Evolutionary conservation across 2,888 invertebrate genomes (phyloP).

Genomic region (Lepeophtheirus nordmannii): DNA sequence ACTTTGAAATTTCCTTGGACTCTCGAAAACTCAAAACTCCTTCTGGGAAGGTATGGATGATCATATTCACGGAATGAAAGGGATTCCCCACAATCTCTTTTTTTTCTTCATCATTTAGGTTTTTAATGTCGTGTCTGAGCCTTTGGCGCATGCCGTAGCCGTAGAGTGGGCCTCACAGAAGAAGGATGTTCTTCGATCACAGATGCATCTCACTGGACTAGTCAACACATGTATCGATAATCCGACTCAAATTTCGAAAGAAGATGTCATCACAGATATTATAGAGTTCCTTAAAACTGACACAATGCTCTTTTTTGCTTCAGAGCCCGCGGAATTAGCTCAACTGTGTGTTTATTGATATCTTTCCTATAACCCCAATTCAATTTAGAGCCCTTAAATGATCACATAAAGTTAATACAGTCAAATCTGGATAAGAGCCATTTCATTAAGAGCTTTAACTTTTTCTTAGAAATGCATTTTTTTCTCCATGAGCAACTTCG

Average conservation of each 20-base stretch:
- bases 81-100: not conserved
- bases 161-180: conserved; percentile 84
- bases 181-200: conserved; percentile 53
- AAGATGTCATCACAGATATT: conserved; percentile 59
- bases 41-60: conserved; percentile 50
- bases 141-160: conserved; percentile 78
- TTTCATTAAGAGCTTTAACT: too few relatives aligned
- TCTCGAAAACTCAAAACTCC: conserved; percentile 80
- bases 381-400: too few relatives aligned
- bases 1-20: conserved; percentile 71
- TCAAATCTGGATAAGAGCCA: too few relatives aligned
- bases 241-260: conserved; percentile 59
- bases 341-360: not conserved
- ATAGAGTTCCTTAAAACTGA: conserved; percentile 66
- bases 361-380: too few relatives aligned
- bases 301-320: conserved; percentile 57
- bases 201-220: conserved; percentile 69
- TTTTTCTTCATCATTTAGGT: not conserved
- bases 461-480: too few relatives aligned
- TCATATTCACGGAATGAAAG: not conserved
- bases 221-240: conserved; percentile 85
- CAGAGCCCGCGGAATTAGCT: conserved; percentile 32
- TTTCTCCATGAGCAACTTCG: too few relatives aligned
- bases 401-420: too few relatives aligned
- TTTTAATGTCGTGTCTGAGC: conserved; percentile 47